Evolutionary conservation across 2,797 vertebrate species (phyloP).

Genomic region (Pseudomugil tenellus): DNA sequence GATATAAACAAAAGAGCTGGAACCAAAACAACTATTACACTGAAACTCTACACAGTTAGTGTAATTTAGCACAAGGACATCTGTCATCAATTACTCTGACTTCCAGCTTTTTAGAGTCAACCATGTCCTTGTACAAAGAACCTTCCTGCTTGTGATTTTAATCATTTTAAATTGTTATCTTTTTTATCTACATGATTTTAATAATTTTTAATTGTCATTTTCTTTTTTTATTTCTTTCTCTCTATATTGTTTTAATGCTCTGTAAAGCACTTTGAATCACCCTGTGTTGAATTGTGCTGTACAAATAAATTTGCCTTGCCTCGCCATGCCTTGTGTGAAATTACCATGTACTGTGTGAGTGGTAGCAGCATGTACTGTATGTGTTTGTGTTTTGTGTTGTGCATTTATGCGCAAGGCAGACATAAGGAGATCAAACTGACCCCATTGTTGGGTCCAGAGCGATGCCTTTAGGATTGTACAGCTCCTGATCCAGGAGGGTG

Average conservation of each 20-base stretch:
- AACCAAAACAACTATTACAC: constrained; percentile 52
- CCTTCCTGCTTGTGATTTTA: too few relatives aligned
- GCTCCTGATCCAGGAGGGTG: constrained; percentile 93
- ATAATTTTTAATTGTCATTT: too few relatives aligned
- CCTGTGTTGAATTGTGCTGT: too few relatives aligned
- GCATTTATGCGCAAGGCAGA: constrained; percentile 7
- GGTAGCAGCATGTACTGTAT: not conserved
- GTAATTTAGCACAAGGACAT: constrained; percentile 43
- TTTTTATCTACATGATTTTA: too few relatives aligned
- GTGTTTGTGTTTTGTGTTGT: too few relatives aligned
- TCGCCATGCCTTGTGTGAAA: too few relatives aligned
- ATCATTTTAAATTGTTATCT: too few relatives aligned
- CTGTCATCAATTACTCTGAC: constrained; percentile 55
- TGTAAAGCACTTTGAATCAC: too few relatives aligned
- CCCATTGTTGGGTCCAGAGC: constrained; percentile 96
- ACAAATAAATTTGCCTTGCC: too few relatives aligned
- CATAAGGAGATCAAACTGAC: constrained; percentile 72
- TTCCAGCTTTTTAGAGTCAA: constrained; percentile 32
- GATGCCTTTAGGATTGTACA: constrained; percentile 96
- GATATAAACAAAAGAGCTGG: constrained; percentile 50
- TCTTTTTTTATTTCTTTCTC: too few relatives aligned
- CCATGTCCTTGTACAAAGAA: too few relatives aligned
- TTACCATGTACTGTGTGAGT: not conserved
- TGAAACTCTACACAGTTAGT: constrained; percentile 30
- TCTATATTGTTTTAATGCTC: too few relatives aligned